Evolutionary conservation across 1,140 invertebrate genomes (phyloP).

Genomic region (Chrysoperla carnea): DNA sequence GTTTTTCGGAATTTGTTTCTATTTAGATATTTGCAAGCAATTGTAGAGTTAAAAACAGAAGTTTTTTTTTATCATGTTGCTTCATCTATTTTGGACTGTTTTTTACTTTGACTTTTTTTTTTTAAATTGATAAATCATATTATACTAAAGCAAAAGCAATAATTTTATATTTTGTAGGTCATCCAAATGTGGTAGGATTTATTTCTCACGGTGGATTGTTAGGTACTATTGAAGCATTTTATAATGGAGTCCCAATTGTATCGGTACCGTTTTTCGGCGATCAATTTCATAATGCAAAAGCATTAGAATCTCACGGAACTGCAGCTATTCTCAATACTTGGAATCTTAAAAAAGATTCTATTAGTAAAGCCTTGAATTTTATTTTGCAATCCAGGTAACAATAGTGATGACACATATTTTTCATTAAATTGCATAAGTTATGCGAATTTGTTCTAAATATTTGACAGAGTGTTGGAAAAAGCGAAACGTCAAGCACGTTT

Average conservation of each 20-base stretch:
- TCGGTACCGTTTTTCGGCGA: constrained; percentile 51
- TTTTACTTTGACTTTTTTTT: too few relatives aligned
- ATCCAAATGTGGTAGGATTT: constrained; percentile 48
- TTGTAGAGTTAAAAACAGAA: too few relatives aligned
- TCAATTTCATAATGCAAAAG: constrained; percentile 39
- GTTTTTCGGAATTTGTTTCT: too few relatives aligned
- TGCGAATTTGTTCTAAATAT: too few relatives aligned
- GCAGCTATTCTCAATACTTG: constrained; percentile 33
- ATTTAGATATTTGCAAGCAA: too few relatives aligned
- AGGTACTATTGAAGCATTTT: constrained; percentile 54
- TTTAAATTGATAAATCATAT: too few relatives aligned
- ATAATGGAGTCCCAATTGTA: constrained; percentile 54
- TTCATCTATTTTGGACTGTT: too few relatives aligned
- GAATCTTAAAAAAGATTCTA: constrained; percentile 35
- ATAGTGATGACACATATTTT: not conserved
- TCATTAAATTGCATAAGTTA: too few relatives aligned
- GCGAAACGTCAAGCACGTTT: constrained; percentile 29
- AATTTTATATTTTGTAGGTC: constrained; percentile 26
- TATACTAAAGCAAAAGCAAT: too few relatives aligned
- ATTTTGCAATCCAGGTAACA: constrained; percentile 36
- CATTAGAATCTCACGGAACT: constrained; percentile 35
- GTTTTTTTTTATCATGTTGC: too few relatives aligned
- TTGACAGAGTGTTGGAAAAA: constrained; percentile 1
- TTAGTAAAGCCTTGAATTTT: constrained; percentile 30
- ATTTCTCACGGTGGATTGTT: constrained; percentile 57